Base-by-base conservation (phyloP, 1,140 invertebrate genomes). In the Cyrtorhinus lividipennis region DNA sequence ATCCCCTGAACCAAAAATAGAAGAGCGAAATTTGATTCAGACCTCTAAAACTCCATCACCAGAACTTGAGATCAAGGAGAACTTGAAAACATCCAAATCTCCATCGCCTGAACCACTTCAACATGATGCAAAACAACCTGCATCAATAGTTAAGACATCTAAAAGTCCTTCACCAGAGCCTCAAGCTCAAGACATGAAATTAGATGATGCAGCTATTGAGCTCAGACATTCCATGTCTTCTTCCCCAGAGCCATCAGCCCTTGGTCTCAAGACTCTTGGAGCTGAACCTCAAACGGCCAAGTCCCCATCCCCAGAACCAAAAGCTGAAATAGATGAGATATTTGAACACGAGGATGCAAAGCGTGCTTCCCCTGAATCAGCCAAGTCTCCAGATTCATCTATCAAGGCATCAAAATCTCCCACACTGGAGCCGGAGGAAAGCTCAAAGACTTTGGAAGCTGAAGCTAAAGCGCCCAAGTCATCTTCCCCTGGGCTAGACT, bases 361-460 rank as follows among this genome's bases (percentile, higher is more conserved):
- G 20, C 20, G 10, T 5, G 5, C 48, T 53, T 10, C 10, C 8
- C 20, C 20, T 5, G 48, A 53, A 20, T 5, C 20, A 10, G 10
- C 48, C 12, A 53, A 53, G 48, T 8, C 18, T 10, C 48, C 5
- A 5, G 48, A 53, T 12, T 10, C 20, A 53, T 20, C 38, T 59
- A 26, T n/a, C 24, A 62, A 46, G 12, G 45, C n/a, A 24, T 62
- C 60, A 20, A 62, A 62, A 62, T 18, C 60, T 46, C 38, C 44
- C n/a, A 46, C 60, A 20, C 60, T 44, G 24, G 44, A 22, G 13
- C 60, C 60, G 1, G 26, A 24, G 23, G 59, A 61, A 18, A 27
- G 44, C n/a, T n/a, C n/a, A 23, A 26, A 53, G 12, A 45, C 46
- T 22, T 15, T 22, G 22, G 59, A 61, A 20, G 25, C 48, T 24